Evolutionary conservation across 2,113 vertebrate species (phyloP).

Genomic region (Onychorhynchus coronatus): DNA sequence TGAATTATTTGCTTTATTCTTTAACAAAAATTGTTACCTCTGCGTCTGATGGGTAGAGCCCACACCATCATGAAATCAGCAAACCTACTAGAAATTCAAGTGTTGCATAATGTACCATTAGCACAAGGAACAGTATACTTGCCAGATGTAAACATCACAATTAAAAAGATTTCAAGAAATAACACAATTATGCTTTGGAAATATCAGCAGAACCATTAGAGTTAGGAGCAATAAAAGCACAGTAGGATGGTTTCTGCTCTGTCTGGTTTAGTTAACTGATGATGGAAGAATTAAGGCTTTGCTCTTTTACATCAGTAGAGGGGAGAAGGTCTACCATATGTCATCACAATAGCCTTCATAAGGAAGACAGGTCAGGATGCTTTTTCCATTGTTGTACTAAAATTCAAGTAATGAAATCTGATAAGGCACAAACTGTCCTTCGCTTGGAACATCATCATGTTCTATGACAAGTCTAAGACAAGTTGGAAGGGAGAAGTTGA

Average conservation of each 20-base stretch:
- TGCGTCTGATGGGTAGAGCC: background rate
- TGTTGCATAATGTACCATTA: background rate
- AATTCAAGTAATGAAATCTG: background rate
- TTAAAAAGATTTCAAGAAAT: constrained; percentile 5
- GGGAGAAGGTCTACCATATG: background rate
- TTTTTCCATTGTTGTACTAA: background rate
- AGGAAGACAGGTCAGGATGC: background rate
- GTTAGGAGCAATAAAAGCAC: background rate
- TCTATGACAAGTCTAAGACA: constrained; percentile 52
- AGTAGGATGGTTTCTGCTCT: background rate
- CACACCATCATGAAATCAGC: background rate
- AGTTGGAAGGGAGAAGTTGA: constrained; percentile 38
- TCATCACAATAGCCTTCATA: background rate
- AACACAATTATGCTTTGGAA: background rate
- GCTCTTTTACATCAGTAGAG: background rate
- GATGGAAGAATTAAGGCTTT: background rate
- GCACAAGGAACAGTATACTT: background rate
- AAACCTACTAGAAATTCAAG: background rate
- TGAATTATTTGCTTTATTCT: background rate
- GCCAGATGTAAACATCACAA: constrained; percentile 15
- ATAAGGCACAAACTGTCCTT: constrained; percentile 35
- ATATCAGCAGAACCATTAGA: constrained; percentile 5
- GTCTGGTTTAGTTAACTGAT: background rate
- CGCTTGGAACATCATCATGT: constrained; percentile 28
- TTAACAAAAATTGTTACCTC: background rate